These are phyloP conservation scores for Lanistes nyassanus DNA, from an alignment of 1,140 invertebrate genomes.

Conservation along the genomic window DNA sequence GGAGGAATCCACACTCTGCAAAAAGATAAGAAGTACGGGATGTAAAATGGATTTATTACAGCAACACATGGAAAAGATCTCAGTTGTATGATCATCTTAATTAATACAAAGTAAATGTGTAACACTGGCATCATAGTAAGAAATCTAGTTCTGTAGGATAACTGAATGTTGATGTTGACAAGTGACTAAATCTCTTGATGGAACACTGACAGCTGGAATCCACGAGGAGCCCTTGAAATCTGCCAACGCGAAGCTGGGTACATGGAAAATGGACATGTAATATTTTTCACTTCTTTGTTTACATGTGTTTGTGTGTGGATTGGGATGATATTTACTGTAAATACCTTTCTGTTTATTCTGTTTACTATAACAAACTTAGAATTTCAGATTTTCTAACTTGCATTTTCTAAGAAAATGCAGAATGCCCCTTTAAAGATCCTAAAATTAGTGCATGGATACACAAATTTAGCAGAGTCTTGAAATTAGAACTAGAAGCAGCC, in stretches of 20 bases:
- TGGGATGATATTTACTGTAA: neutral
- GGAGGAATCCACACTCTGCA: too few species aligned
- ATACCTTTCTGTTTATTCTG: neutral
- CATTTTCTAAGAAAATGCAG: neutral
- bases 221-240: slow-evolving; percentile 6
- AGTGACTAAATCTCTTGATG: neutral
- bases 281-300: neutral
- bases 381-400: slow-evolving; percentile 10
- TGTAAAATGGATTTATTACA: too few species aligned
- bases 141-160: neutral
- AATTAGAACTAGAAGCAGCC: too few species aligned
- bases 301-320: too few species aligned
- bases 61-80: too few species aligned
- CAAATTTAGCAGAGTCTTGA: too few species aligned
- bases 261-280: slow-evolving; percentile 16
- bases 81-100: too few species aligned
- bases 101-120: neutral
- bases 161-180: too few species aligned
- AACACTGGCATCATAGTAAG: neutral
- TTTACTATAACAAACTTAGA: neutral
- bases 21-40: too few species aligned
- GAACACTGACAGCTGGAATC: slow-evolving; percentile 29
- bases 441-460: too few species aligned
- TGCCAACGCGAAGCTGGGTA: slow-evolving; percentile 3
- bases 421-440: too few species aligned